phyloP scores from a whole-genome alignment of 2,888 invertebrate genomes.

The Heliconius cydno region DNA sequence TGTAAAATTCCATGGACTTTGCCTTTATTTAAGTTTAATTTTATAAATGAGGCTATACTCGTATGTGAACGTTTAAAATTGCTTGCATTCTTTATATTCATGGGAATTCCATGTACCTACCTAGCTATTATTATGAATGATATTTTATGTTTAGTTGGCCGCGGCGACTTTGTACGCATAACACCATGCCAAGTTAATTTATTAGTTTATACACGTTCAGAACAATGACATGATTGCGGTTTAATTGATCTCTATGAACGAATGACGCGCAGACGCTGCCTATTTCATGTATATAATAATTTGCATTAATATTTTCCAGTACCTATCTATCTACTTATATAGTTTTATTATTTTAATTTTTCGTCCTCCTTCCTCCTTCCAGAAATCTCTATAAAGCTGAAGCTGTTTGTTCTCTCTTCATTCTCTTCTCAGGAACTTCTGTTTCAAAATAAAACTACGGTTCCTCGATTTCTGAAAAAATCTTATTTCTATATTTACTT shows the following conservation, averaged over 20 bases:
- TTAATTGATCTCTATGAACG: conserved; percentile 29
- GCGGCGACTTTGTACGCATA: conserved; percentile 21
- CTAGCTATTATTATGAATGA: conserved; percentile 11
- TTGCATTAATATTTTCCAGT: conserved; percentile 2
- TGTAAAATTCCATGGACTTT: conserved; percentile 14
- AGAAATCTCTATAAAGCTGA: no score
- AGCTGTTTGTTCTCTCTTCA: no score
- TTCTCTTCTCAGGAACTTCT: no score
- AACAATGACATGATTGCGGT: conserved; percentile 30
- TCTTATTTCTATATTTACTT: no score
- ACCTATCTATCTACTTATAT: not conserved
- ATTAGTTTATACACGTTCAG: conserved; percentile 27
- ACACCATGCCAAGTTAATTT: conserved; percentile 12
- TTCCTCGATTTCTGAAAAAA: no score
- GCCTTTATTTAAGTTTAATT: conserved; percentile 17
- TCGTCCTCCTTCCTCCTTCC: no score
- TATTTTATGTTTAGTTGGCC: conserved; percentile 7
- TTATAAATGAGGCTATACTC: conserved; percentile 15
- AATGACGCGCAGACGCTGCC: conserved; percentile 19
- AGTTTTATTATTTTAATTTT: not conserved
- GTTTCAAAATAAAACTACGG: no score
- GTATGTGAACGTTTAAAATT: conserved; percentile 5
- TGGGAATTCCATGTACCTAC: conserved; percentile 17
- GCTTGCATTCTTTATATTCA: conserved; percentile 21
- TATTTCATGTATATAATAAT: conserved; percentile 11